phyloP scores from a whole-genome alignment of 2,797 vertebrate species.

The Lacerta agilis region DNA sequence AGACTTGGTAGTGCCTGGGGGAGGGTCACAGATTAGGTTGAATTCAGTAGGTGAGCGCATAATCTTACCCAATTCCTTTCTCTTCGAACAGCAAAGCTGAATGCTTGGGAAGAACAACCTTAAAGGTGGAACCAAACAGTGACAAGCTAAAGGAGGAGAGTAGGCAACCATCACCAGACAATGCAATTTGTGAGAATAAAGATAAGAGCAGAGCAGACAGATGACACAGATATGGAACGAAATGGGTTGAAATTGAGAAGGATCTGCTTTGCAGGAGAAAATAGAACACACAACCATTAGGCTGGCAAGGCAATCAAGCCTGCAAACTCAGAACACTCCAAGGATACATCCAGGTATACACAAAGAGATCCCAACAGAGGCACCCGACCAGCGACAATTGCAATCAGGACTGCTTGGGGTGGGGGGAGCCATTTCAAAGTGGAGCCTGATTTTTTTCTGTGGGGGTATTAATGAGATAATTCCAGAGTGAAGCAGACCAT shows the following conservation, averaged over 20 bases:
- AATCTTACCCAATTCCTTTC: neutral
- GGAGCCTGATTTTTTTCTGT: slow-evolving; percentile 7
- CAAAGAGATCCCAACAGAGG: neutral
- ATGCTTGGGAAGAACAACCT: neutral
- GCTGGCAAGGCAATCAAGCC: neutral
- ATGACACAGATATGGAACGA: neutral
- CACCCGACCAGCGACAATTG: neutral
- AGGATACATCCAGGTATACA: slow-evolving; percentile 7
- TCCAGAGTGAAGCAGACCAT: slow-evolving; percentile 43
- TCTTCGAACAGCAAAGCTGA: neutral
- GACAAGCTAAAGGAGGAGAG: neutral
- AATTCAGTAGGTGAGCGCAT: neutral
- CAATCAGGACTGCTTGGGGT: slow-evolving; percentile 10
- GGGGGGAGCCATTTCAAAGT: neutral
- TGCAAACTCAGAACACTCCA: neutral
- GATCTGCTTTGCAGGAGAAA: neutral
- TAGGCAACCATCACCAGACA: neutral
- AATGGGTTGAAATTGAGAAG: neutral
- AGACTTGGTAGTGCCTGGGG: neutral
- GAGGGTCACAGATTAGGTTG: neutral
- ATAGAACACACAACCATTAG: neutral
- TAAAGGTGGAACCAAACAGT: neutral
- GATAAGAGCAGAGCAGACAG: neutral
- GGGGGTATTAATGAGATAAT: slow-evolving; percentile 51
- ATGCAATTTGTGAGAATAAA: neutral